phyloP scores from a whole-genome alignment of 2,888 invertebrate species.

The Eubasilissa splendida region DNA sequence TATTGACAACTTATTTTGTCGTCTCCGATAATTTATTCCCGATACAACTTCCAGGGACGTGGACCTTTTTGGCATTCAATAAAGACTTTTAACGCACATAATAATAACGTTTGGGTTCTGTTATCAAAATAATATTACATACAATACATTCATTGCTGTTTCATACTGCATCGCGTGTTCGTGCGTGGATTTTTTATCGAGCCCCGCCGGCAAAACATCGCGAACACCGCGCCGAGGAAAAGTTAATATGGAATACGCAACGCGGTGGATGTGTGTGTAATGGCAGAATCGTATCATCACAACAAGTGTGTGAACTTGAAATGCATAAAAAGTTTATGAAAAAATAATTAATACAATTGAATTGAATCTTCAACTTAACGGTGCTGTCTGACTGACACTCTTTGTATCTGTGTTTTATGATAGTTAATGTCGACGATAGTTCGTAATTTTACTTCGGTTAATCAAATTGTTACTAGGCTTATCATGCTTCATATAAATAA shows the following conservation, averaged over 20 bases:
- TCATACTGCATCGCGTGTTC: conserved; percentile 28
- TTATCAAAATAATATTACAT: conserved; percentile 38
- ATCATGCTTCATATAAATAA: too few relatives aligned
- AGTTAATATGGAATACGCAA: conserved; percentile 1
- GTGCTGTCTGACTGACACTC: too few relatives aligned
- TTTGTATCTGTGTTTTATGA: too few relatives aligned
- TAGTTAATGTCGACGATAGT: too few relatives aligned
- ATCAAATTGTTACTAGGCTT: too few relatives aligned
- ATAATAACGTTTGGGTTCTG: conserved; percentile 38
- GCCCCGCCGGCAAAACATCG: conserved; percentile 2
- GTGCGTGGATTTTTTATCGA: conserved; percentile 33
- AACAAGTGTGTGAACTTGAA: conserved; percentile 33
- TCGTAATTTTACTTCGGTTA: too few relatives aligned
- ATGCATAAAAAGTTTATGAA: too few relatives aligned
- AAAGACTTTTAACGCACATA: conserved; percentile 31
- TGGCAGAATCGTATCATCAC: conserved; percentile 2
- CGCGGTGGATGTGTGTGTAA: background rate
- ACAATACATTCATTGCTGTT: conserved; percentile 41
- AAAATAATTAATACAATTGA: too few relatives aligned
- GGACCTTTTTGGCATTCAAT: conserved; percentile 43
- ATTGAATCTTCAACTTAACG: too few relatives aligned
- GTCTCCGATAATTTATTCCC: conserved; percentile 32
- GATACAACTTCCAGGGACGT: conserved; percentile 42
- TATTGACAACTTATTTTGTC: conserved; percentile 38
- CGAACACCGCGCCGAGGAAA: background rate